Evolutionary conservation across 2,797 vertebrate genomes (phyloP), one percentile per base, ranked within the genome.

Genomic region (Florisuga fusca): DNA sequence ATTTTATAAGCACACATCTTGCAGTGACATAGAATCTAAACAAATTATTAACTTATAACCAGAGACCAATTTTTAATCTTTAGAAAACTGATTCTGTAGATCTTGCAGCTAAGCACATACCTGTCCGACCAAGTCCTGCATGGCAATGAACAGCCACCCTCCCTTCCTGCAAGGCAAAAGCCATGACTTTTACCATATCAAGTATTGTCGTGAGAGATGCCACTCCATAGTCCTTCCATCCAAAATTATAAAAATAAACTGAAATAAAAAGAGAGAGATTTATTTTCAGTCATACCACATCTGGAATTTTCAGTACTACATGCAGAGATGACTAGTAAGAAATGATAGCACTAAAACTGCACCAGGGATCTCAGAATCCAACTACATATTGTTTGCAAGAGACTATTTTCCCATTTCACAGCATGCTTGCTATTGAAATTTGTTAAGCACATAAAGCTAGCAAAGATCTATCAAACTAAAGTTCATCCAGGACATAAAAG

Each of bases 171-270:
- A 99, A 97, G 58, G 99, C 99, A 75, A 99, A 99, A 13, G 99
- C 98, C 99, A 99, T 99, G 85, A 99, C 99, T 94, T 99, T 99
- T 33, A 99, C 99, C 99, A 99, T 99, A 95, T 99, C 99, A 8
- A 99, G 98, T 95, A 99, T 99, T 34, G 99, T 99, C 6, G 99
- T 99, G 76, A 99, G 98, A 81, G 99, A 99, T 1, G 99, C 99
- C 82, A 99, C 99, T 15, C 99, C 99, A 34, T 99, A 99, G 97
- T 99, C 99, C 96, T 99, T 99, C 99, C 99, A 99, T 38, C 99
- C 99, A 91, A 99, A 99, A 97, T 99, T 99, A 97, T 99, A 99
- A 98, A 99, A 99, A 97, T 99, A 99, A 97, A 99, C 99, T 99
- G 93, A 95, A 98, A 98, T 73, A 69, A 91, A 78, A 95, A 90